Evolutionary conservation across 2,888 invertebrate genomes (phyloP), one percentile per base, ranked within the genome.

Genomic region (Ceriagrion tenellum): DNA sequence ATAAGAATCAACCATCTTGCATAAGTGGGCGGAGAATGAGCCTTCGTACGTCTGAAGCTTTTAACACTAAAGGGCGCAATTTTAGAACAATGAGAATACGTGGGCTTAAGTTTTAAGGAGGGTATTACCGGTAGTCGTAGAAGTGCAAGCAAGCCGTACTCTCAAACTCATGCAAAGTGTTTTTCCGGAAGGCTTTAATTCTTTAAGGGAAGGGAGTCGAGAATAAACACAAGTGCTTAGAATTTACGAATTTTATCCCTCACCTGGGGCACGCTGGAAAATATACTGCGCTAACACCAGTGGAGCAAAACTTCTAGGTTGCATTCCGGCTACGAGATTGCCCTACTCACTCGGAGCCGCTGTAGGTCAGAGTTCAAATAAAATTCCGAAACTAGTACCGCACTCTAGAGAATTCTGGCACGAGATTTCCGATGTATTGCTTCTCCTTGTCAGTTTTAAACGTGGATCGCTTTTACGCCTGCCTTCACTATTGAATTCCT

Each of bases 171-270:
- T 69, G n/a, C 69, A 69, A 69, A 69, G 69, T 69, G 69, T 69
- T 69, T 69, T 69, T 69, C 26, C 69, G 69, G 69, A 26, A 69
- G n/a, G 26, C 69, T n/a, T 23, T 69, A 69, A 69, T 69, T 69
- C 69, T 69, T 26, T 26, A 69, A 69, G 26, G n/a, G 69, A 69
- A 69, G 69, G 69, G 69, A 69, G 69, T 69, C 69, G 26, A n/a
- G 26, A n/a, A 69, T 69, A 69, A 69, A 69, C 69, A 69, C 69
- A 69, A 69, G n/a, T 69, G 69, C 69, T 69, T n/a, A 69, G 69
- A 69, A 69, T 69, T 23, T n/a, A 69, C 69, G 69, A 26, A n/a
- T 69, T 69, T 69, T 69, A 69, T 69, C 69, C 69, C 69, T 69
- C n/a, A n/a, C 69, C 69, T 69, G 26, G 10, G 69, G 69, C 69